These are phyloP conservation scores for Aphelenchoides avenae DNA, from an alignment of 1,140 invertebrate species.

Conservation along the genomic window DNA sequence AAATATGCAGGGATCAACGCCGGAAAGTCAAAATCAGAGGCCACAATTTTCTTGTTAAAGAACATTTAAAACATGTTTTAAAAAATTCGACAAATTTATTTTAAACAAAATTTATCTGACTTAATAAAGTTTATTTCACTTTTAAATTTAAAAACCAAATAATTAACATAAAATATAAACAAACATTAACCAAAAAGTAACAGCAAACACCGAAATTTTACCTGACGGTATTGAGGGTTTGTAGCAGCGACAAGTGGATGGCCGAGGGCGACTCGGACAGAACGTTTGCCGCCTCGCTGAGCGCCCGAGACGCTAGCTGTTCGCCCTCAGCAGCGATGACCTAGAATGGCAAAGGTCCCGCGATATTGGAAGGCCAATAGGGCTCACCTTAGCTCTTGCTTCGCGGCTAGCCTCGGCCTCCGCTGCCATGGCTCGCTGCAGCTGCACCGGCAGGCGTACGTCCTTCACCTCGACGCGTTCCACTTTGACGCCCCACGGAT, in stretches of 20 bases:
- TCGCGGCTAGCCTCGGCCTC: slow-evolving; percentile 64
- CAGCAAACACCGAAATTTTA: slow-evolving; percentile 10
- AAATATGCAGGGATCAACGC: too few species aligned
- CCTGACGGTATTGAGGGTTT: slow-evolving; percentile 82
- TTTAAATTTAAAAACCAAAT: too few species aligned
- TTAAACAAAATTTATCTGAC: too few species aligned
- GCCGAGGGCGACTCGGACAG: slow-evolving; percentile 64
- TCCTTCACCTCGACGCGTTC: slow-evolving; percentile 65
- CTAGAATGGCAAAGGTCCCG: slow-evolving; percentile 37
- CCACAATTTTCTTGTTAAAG: too few species aligned
- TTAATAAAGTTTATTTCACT: too few species aligned
- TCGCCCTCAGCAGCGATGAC: slow-evolving; percentile 66
- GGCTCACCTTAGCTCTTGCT: slow-evolving; percentile 40
- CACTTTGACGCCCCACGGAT: slow-evolving; percentile 75
- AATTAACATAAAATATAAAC: too few species aligned
- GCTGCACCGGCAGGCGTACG: slow-evolving; percentile 62
- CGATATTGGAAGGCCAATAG: not conserved
- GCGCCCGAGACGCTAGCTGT: slow-evolving; percentile 62
- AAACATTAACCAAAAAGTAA: not conserved
- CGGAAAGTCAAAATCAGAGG: too few species aligned
- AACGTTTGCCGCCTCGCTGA: slow-evolving; percentile 64
- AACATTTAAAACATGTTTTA: too few species aligned
- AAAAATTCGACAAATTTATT: too few species aligned
- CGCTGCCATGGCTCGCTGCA: slow-evolving; percentile 65
- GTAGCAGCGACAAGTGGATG: slow-evolving; percentile 67